These are phyloP conservation scores for Myopa tessellatipennis DNA, from an alignment of 2,888 invertebrate genomes.

Conservation along the genomic window DNA sequence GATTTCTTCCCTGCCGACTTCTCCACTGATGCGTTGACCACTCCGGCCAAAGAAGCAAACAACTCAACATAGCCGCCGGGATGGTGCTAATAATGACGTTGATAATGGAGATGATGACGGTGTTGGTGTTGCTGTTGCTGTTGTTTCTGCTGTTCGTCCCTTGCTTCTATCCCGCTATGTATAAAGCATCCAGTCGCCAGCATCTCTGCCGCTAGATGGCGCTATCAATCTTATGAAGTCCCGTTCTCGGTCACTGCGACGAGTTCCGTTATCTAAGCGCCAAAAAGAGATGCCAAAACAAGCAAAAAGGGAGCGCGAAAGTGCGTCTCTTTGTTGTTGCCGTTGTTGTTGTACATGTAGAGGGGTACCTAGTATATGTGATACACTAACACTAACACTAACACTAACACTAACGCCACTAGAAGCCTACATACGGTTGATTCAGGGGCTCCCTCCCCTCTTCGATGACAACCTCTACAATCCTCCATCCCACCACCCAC, in stretches of 20 bases:
- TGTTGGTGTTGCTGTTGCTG: constrained; percentile 14
- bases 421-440: neutral
- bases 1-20: too few species aligned
- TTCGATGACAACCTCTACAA: neutral
- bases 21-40: constrained; percentile 5
- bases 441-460: neutral
- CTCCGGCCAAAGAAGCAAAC: neutral
- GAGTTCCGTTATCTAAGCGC: constrained; percentile 18
- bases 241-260: neutral
- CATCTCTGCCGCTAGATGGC: neutral
- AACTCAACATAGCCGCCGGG: neutral
- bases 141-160: constrained; percentile 33
- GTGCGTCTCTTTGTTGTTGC: constrained; percentile 1
- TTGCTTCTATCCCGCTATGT: neutral
- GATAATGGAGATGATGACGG: constrained; percentile 24
- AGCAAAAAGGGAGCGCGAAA: constrained; percentile 17
- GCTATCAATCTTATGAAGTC: constrained; percentile 16
- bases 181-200: neutral
- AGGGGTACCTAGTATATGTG: too few species aligned
- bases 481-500: neutral
- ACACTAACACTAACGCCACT: neutral
- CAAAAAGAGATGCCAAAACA: constrained; percentile 13
- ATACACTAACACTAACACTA: neutral
- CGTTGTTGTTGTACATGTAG: neutral
- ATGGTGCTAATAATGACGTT: neutral